Conservation (phyloP, 2,888 invertebrate genomes). For the Priocnemis perturbator region DNA sequence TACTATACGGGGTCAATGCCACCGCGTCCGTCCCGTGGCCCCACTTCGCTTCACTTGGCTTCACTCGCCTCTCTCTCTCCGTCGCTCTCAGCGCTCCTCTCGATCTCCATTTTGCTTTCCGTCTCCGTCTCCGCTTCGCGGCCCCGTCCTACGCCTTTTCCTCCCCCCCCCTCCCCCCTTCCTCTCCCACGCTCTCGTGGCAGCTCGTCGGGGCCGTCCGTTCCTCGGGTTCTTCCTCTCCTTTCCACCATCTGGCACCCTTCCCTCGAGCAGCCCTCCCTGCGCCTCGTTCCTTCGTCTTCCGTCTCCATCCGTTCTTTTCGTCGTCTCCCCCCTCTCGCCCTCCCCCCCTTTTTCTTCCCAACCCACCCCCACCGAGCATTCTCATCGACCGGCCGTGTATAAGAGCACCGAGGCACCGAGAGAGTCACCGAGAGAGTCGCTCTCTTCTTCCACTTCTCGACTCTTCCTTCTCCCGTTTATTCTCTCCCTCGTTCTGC, state of each 20-base stretch:
- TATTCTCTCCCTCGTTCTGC: constrained; percentile 17
- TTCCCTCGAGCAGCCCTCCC: constrained; percentile 14
- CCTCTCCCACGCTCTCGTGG: constrained; percentile 31
- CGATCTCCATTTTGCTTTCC: constrained; percentile 3
- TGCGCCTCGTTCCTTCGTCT: constrained; percentile 28
- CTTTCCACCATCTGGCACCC: constrained; percentile 36
- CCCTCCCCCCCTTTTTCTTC: constrained; percentile 15
- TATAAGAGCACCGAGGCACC: constrained; percentile 49
- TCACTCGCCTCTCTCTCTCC: constrained; percentile 46
- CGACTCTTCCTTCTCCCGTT: constrained; percentile 20
- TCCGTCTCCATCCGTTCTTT: constrained; percentile 26
- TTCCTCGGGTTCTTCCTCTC: constrained; percentile 29
- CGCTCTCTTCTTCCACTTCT: constrained; percentile 23
- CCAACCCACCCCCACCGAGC: constrained; percentile 55
- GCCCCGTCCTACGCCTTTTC: neutral
- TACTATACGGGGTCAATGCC: constrained; percentile 73
- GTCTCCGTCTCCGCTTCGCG: constrained; percentile 9
- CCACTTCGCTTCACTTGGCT: constrained; percentile 67
- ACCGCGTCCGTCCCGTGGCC: constrained; percentile 67
- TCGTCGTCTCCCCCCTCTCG: constrained; percentile 13
- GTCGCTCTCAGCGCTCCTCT: constrained; percentile 24
- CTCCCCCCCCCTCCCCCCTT: constrained; percentile 21
- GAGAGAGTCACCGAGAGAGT: constrained; percentile 37
- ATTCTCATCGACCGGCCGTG: constrained; percentile 59
- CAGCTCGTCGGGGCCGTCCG: constrained; percentile 31